phyloP scores from a whole-genome alignment of 2,888 invertebrate species.

The Eustalomyia histrio region DNA sequence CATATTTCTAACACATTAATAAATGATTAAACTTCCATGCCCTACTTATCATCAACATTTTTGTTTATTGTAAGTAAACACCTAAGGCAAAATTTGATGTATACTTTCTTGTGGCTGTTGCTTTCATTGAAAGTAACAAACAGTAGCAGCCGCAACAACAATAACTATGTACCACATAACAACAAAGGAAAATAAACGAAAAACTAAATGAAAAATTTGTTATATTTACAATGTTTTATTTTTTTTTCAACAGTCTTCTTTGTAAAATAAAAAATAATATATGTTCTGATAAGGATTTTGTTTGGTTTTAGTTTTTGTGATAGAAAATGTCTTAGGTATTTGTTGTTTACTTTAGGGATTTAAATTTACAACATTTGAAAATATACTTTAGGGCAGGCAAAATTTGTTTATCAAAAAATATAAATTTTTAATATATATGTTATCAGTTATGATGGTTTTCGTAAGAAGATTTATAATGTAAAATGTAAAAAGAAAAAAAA shows the following conservation, averaged over 20 bases:
- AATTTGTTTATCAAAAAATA: background rate
- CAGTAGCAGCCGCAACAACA: background rate
- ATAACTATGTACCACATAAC: background rate
- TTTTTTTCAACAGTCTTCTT: background rate
- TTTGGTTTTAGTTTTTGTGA: background rate
- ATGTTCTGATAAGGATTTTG: slow-evolving; percentile 1
- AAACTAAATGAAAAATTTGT: slow-evolving; percentile 3
- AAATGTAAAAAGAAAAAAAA: too few species aligned
- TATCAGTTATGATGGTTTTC: too few species aligned
- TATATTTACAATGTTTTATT: background rate
- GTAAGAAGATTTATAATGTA: too few species aligned
- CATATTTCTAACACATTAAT: too few species aligned
- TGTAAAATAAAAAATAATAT: background rate
- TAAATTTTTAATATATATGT: too few species aligned
- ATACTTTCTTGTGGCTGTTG: background rate
- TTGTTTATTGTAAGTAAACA: background rate
- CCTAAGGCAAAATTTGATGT: slow-evolving; percentile 13
- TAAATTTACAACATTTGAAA: background rate
- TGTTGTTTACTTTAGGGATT: slow-evolving; percentile 11
- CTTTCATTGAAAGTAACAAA: slow-evolving; percentile 1
- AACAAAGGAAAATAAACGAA: background rate
- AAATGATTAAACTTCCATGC: too few species aligned
- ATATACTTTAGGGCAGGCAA: slow-evolving; percentile 14
- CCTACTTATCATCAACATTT: slow-evolving; percentile 7
- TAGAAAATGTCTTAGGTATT: background rate